Evolutionary conservation across 2,888 invertebrate genomes (phyloP), one percentile per base, ranked within the genome.

Genomic region (Limnephilus marmoratus): DNA sequence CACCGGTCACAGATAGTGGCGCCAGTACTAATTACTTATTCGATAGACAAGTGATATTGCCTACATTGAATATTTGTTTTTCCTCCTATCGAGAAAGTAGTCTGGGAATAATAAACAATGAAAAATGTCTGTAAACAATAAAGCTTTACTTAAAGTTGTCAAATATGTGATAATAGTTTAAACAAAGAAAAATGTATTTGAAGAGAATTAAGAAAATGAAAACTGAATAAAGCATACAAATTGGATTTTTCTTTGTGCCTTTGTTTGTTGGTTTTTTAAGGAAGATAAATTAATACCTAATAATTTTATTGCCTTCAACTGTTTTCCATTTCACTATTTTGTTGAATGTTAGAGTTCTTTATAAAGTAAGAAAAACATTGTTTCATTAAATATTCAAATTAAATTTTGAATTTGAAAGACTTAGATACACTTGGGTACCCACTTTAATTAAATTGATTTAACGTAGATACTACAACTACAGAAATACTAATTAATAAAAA

Each of bases 1-100:
- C 15, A 87, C 49, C 45, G 87, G 37, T 83, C 41, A 68, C 41
- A 24, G 85, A 41, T 49, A 86, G 24, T 89, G 88, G 88, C 88
- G 88, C 88, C 88, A 68, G 88, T 80, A 41, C 80, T 89, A 89
- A 89, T 89, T 89, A 80, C 68, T 34, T 81, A 34, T 89, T 37
- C 88, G 34, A 18, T 89, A 89, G 88, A 89, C 88, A 41, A 89
- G 88, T 45, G 88, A 80, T 80, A 41, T 29, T 53, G 49, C 87
- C 53, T 68, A 31, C 87, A 29, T 87, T 87, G 31, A 68, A 83
- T 89, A 41, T 89, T 89, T 89, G 81, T 31, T 89, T 88, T 89
- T 89, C 88, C 37, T 45, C 9, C 68, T 68, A 68, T 68, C 68
- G 68, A 68, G 68, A 68, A 68, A 68, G 68, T 68, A n/a, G 68